Evolutionary conservation across 2,888 invertebrate genomes (phyloP).

Genomic region (Rhagonycha lutea): DNA sequence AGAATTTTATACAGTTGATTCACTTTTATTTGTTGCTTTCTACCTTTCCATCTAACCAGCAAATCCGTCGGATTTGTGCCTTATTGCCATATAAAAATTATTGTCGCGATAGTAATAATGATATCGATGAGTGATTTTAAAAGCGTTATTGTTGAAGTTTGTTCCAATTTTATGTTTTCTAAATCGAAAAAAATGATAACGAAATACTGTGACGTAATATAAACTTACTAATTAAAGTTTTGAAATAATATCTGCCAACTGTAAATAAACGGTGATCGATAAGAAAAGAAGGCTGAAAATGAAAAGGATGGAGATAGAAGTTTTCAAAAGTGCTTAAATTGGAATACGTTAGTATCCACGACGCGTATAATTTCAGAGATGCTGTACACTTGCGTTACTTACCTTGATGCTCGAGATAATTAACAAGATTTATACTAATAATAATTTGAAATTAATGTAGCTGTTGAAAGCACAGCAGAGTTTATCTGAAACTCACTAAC

Average conservation of each 20-base stretch:
- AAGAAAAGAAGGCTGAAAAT: background rate
- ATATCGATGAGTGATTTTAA: too few relatives aligned
- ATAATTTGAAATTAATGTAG: background rate
- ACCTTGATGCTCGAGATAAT: background rate
- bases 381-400: background rate
- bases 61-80: background rate
- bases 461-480: background rate
- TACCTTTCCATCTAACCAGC: background rate
- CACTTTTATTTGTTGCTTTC: background rate
- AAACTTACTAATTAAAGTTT: background rate
- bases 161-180: too few relatives aligned
- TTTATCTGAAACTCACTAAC: background rate
- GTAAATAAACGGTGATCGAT: background rate
- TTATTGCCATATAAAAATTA: background rate
- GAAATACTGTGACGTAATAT: background rate
- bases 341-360: background rate
- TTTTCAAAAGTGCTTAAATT: background rate
- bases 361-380: background rate
- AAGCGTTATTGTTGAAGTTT: too few relatives aligned
- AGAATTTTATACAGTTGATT: background rate
- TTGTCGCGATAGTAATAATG: background rate
- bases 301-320: background rate
- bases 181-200: background rate
- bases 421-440: background rate
- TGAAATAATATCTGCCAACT: background rate